phyloP scores from a whole-genome alignment of 2,797 vertebrate genomes.

The Buphagus erythrorhynchus region DNA sequence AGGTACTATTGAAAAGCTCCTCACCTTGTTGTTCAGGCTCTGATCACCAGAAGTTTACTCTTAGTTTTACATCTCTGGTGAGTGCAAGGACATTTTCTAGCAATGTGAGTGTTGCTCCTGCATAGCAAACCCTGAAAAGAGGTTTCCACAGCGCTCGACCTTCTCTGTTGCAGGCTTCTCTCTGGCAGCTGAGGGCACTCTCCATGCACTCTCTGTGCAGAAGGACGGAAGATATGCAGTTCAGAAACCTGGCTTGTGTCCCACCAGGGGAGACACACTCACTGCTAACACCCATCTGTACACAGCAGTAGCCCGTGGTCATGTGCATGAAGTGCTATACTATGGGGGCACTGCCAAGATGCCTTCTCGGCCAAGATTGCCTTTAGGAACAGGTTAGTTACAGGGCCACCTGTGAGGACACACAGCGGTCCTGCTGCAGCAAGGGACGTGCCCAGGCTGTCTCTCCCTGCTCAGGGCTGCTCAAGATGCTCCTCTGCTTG shows the following conservation, averaged over 20 bases:
- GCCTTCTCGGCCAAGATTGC: neutral
- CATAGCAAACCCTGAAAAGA: neutral
- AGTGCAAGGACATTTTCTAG: neutral
- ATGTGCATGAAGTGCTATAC: accelerated
- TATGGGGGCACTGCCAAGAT: neutral
- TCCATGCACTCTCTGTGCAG: neutral
- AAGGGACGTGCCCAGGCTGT: neutral
- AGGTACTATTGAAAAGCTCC: neutral
- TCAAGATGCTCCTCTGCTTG: neutral
- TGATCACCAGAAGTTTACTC: neutral
- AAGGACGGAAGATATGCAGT: neutral
- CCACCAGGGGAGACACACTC: accelerated
- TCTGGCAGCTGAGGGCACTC: neutral
- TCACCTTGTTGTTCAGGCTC: neutral
- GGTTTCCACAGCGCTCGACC: accelerated
- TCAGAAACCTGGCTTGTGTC: neutral
- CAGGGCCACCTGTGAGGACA: accelerated
- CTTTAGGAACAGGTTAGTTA: neutral
- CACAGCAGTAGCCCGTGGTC: neutral
- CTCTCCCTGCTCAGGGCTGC: neutral
- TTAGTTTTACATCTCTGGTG: neutral
- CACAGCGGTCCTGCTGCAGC: neutral
- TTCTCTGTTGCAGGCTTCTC: neutral
- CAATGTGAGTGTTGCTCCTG: neutral
- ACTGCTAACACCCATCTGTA: too few species aligned